Conservation (phyloP, 2,888 invertebrate species). For the Acanthacorydalis orientalis region DNA sequence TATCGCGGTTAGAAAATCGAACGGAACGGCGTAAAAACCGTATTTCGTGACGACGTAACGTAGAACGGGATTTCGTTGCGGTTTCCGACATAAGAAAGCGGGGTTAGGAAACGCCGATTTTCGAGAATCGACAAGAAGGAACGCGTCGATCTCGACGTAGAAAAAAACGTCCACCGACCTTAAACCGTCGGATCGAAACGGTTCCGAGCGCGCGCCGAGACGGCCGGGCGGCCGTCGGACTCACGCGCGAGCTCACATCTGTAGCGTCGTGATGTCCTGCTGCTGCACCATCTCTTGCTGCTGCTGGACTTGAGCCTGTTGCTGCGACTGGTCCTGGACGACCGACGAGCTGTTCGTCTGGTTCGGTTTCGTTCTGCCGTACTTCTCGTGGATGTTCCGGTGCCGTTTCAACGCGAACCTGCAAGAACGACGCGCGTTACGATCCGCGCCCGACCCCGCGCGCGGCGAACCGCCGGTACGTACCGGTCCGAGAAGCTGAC, state of each 20-base stretch:
- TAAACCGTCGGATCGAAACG: too few species aligned
- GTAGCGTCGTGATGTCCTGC: constrained; percentile 13
- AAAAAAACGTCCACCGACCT: too few species aligned
- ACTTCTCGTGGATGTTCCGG: constrained; percentile 75
- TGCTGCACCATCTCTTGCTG: constrained; percentile 5
- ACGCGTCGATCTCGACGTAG: too few species aligned
- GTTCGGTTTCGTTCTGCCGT: constrained; percentile 42
- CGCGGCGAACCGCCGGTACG: background rate
- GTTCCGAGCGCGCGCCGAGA: too few species aligned
- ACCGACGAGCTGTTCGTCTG: constrained; percentile 13
- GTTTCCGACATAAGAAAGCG: too few species aligned
- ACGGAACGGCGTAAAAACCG: too few species aligned
- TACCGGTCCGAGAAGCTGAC: constrained; percentile 70
- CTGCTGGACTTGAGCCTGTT: constrained; percentile 17
- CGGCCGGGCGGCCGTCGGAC: too few species aligned
- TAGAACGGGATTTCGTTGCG: too few species aligned
- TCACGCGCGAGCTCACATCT: background rate
- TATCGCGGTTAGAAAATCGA: too few species aligned
- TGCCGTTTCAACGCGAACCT: constrained; percentile 69
- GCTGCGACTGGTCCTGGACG: constrained; percentile 17
- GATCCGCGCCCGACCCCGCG: background rate
- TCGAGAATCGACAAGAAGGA: too few species aligned
- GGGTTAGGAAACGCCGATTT: too few species aligned
- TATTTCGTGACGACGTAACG: too few species aligned
- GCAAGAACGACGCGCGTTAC: background rate